A percentile compares a stretch with the other conserved stretches of the same genome.
These are phyloP conservation scores for Tinamus major DNA, from an alignment of 2,797 vertebrate species.

Conservation along the genomic window DNA sequence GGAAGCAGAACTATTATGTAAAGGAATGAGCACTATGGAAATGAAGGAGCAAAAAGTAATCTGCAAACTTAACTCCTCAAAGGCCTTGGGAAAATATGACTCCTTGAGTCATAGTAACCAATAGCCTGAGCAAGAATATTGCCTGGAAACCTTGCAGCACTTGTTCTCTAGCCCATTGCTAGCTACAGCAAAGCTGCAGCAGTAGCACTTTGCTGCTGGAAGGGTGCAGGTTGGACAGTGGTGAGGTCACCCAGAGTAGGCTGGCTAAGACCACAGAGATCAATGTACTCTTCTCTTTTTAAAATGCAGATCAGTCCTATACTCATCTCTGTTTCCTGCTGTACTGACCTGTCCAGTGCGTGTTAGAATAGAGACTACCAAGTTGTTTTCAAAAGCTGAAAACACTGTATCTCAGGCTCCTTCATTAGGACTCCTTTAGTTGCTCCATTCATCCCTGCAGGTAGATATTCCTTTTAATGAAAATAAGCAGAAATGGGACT, in stretches of 20 bases:
- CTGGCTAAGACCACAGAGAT: neutral
- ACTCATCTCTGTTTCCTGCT: neutral
- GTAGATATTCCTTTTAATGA: neutral
- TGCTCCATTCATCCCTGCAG: neutral
- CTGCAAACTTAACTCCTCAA: neutral
- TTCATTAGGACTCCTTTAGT: neutral
- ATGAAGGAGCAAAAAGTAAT: conserved; percentile 14
- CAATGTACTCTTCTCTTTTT: neutral
- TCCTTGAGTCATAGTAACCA: neutral
- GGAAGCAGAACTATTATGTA: neutral
- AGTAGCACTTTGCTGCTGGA: accelerated
- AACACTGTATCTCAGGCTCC: neutral
- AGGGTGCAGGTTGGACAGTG: neutral
- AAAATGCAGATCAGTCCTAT: neutral
- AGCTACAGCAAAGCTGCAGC: neutral
- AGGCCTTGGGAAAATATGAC: neutral
- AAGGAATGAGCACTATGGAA: neutral
- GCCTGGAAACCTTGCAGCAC: neutral
- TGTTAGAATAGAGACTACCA: neutral
- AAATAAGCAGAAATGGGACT: neutral
- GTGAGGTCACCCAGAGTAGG: neutral
- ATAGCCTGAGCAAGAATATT: neutral
- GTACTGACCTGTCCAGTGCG: neutral
- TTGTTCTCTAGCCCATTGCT: neutral
- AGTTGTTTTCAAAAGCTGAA: neutral